Conservation (phyloP, 2,888 invertebrate genomes). For the Cylloceria caligata region DNA sequence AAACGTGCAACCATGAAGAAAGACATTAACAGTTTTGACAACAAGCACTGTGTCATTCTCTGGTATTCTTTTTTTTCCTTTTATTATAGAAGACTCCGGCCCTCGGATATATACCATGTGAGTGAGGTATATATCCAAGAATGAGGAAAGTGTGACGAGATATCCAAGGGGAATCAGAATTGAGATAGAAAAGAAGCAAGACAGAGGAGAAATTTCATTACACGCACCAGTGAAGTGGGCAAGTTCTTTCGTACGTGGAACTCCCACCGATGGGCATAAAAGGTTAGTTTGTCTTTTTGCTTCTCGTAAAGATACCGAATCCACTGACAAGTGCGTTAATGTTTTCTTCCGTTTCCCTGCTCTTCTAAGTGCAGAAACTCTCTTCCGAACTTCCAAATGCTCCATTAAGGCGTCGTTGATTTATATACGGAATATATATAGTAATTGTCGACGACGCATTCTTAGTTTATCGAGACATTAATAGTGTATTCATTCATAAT, state of each 20-base stretch:
- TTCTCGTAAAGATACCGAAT: constrained; percentile 19
- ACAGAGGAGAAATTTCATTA: constrained; percentile 47
- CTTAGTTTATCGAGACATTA: background rate
- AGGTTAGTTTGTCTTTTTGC: constrained; percentile 25
- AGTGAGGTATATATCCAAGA: background rate
- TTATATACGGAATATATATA: background rate
- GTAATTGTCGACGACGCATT: background rate
- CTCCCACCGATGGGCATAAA: constrained; percentile 2
- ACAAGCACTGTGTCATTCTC: constrained; percentile 16
- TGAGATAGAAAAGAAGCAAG: constrained; percentile 7
- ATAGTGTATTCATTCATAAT: background rate
- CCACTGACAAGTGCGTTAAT: constrained; percentile 29
- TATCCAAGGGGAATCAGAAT: constrained; percentile 9
- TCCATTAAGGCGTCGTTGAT: background rate
- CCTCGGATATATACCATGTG: too few relatives aligned
- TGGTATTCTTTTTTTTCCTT: background rate
- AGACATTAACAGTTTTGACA: constrained; percentile 28
- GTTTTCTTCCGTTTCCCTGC: constrained; percentile 15
- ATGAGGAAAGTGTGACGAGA: constrained; percentile 6
- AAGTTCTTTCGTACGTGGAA: constrained; percentile 18
- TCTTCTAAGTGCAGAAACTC: background rate
- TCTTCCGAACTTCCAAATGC: background rate
- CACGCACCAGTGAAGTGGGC: constrained; percentile 23
- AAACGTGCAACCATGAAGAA: constrained; percentile 7
- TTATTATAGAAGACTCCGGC: background rate